Percentiles rank a stretch among this genome's conserved stretches.
phyloP scores from a whole-genome alignment of 2,797 vertebrate genomes.

The Cryptoprocta ferox region DNA sequence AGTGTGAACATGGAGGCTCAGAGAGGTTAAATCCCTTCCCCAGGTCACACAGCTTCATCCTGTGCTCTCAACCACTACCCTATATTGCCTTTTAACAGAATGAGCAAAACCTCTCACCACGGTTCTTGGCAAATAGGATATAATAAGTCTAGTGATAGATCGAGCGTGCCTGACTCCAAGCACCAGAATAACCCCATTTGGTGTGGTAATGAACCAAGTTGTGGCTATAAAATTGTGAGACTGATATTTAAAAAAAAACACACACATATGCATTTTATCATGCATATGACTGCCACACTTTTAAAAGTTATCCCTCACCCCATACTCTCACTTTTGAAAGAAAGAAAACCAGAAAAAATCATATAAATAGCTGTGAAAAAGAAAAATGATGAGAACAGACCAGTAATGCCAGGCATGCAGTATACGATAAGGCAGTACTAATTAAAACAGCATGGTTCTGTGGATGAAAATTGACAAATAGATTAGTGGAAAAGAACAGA shows the following conservation, averaged over 20 bases:
- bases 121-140: not conserved
- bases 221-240: not conserved
- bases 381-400: constrained; percentile 15
- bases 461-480: not conserved
- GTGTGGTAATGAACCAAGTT: not conserved
- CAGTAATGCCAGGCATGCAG: not conserved
- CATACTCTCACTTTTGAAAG: not conserved
- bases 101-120: not conserved
- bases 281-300: not conserved
- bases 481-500: not conserved
- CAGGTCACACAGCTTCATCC: not conserved
- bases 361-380: constrained; percentile 27
- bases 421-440: not conserved
- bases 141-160: not conserved
- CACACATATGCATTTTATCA: not conserved
- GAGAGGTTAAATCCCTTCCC: not conserved
- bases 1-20: not conserved
- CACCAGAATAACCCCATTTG: not conserved
- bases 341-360: not conserved
- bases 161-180: not conserved
- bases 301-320: not conserved
- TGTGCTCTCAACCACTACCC: not conserved
- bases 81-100: not conserved
- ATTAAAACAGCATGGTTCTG: not conserved
- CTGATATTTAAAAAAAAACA: not conserved